These are phyloP conservation scores for Drosophila nannoptera DNA, from an alignment of 1,140 invertebrate genomes.

Conservation along the genomic window DNA sequence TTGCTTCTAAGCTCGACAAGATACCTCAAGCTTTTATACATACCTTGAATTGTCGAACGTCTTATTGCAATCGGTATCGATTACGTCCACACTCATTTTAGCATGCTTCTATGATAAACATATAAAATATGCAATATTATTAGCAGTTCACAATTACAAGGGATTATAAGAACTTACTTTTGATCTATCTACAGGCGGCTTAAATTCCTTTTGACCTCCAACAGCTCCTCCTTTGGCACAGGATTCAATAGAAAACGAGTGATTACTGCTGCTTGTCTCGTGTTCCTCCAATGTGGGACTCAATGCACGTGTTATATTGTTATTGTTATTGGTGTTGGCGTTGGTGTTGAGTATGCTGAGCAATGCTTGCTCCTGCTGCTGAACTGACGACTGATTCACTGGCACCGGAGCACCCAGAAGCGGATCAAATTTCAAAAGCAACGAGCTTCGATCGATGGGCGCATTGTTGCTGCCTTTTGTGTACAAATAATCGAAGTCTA, in stretches of 20 bases:
- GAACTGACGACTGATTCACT: conserved; percentile 52
- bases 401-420: conserved; percentile 72
- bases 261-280: conserved; percentile 64
- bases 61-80: conserved; percentile 78
- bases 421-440: conserved; percentile 77
- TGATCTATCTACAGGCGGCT: conserved; percentile 65
- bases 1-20: not conserved
- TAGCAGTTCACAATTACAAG: not conserved
- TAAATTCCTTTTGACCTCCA: conserved; percentile 38
- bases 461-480: conserved; percentile 74
- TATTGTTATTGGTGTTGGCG: conserved; percentile 20
- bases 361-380: conserved; percentile 38
- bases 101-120: conserved; percentile 65
- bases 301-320: conserved; percentile 43
- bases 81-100: conserved; percentile 79
- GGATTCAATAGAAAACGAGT: conserved; percentile 55
- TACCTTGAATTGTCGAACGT: conserved; percentile 75
- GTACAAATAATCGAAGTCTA: conserved; percentile 78
- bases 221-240: conserved; percentile 48
- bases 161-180: conserved; percentile 43
- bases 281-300: conserved; percentile 75
- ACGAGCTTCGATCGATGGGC: conserved; percentile 68
- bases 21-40: conserved; percentile 10
- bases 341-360: conserved; percentile 39
- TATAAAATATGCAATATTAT: not conserved